These are phyloP conservation scores for Donacobius atricapilla DNA, from an alignment of 2,113 vertebrate species.

Conservation along the genomic window DNA sequence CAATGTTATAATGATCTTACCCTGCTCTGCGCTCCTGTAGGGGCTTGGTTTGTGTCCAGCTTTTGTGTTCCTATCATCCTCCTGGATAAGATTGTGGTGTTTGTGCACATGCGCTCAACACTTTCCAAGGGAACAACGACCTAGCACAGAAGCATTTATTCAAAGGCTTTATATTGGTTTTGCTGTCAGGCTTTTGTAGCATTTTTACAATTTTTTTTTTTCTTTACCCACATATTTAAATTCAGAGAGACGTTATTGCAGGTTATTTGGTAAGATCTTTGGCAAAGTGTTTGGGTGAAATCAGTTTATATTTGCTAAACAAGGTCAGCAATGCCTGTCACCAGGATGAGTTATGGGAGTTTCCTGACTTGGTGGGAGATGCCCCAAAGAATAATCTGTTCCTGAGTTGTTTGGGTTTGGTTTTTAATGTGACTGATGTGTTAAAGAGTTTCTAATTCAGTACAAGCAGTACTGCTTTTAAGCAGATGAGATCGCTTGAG, in stretches of 20 bases:
- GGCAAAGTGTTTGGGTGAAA: not conserved
- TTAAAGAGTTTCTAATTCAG: not conserved
- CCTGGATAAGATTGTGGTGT: not conserved
- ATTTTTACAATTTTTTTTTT: not conserved
- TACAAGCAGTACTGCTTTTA: not conserved
- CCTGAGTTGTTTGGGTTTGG: not conserved
- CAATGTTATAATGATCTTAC: not conserved
- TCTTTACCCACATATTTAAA: not conserved
- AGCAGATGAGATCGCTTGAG: not conserved
- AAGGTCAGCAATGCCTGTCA: not conserved
- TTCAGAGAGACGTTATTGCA: not conserved
- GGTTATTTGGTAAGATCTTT: not conserved
- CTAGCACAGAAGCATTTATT: not conserved
- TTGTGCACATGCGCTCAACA: accelerated
- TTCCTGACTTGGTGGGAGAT: not conserved
- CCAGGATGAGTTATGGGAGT: not conserved
- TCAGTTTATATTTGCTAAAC: not conserved
- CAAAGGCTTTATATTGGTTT: not conserved
- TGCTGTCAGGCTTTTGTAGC: not conserved
- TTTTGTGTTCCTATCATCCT: not conserved
- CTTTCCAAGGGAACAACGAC: not conserved
- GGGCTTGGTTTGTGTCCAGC: not conserved
- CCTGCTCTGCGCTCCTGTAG: not conserved
- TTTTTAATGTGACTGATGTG: not conserved
- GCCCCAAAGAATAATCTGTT: not conserved